Base-by-base conservation (phyloP, 2,888 invertebrate species). In the Tetragonisca angustula region DNA sequence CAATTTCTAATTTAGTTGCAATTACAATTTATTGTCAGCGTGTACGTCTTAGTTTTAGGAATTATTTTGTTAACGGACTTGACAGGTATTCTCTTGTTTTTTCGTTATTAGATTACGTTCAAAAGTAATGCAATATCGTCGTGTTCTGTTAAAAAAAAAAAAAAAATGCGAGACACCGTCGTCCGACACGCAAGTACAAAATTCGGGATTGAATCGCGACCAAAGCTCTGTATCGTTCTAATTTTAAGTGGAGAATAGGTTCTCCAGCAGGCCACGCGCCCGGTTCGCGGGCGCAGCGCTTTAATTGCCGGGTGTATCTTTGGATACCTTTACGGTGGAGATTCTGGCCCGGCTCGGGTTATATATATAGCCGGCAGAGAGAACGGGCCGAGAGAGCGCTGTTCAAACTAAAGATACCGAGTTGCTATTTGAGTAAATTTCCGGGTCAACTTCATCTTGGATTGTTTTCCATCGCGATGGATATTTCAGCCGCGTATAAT, bases 361-460 rank as follows among this genome's bases (percentile, higher is more conserved):
- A 65, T 36, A 65, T 62, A 32, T 49, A 65, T 64, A 65, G 54
- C 15, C 21, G 5, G 15, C 21, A 21, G 67, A 24, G 49, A 52
- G 68, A 59, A 50, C 49, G 15, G 73, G 19, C 36, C 65, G 69
- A 43, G 43, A 43, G 43, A n/a, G 59, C 70, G 70, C 69, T 79
- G 84, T 84, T 84, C 84, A 84, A 85, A 79, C 80, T 71, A 50
- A 84, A 73, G 84, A 83, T 84, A 75, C 79, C 76, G 76, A 61
- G 71, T 76, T 73, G 78, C 81, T 74, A 70, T 76, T 82, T 78
- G 83, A 84, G 83, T 74, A 83, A 84, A 83, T 84, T 84, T 70
- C 73, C 76, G 68, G 80, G 84, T 80, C 76, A 80, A 75, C 84
- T 76, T 85, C 76, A 76, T 76, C 62, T 43, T 27, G 67, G 54